phyloP scores from a whole-genome alignment of 2,888 invertebrate species.

The Gymnoscelis rufifasciata region DNA sequence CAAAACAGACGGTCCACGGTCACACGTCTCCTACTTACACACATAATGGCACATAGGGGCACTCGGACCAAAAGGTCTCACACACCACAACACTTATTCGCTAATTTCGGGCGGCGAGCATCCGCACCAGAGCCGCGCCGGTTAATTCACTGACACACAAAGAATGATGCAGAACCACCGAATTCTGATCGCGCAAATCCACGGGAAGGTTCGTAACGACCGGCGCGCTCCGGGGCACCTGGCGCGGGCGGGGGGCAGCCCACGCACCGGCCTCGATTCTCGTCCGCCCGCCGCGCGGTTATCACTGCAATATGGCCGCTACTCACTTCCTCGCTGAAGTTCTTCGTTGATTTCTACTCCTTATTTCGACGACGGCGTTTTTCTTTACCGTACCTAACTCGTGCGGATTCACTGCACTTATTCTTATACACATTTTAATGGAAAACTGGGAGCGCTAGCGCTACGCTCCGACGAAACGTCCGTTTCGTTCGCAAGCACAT shows the following conservation, averaged over 20 bases:
- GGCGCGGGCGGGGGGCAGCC: conserved; percentile 78
- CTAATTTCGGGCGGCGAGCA: conserved; percentile 43
- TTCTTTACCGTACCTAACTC: conserved; percentile 77
- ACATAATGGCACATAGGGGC: conserved; percentile 68
- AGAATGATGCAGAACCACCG: conserved; percentile 66
- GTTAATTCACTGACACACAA: conserved; percentile 69
- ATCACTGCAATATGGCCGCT: conserved; percentile 80
- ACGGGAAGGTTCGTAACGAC: conserved; percentile 77
- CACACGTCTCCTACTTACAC: conserved; percentile 66
- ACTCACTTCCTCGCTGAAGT: conserved; percentile 80
- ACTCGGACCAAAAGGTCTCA: conserved; percentile 68
- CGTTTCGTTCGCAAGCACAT: conserved; percentile 78
- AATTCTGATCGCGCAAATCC: conserved; percentile 79
- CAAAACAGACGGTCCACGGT: conserved; percentile 70
- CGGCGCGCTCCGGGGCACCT: conserved; percentile 81
- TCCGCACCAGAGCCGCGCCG: conserved; percentile 69
- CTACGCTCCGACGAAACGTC: conserved; percentile 80
- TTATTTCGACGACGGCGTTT: conserved; percentile 78
- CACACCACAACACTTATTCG: conserved; percentile 66
- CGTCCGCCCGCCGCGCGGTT: conserved; percentile 80
- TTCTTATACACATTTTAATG: conserved; percentile 80
- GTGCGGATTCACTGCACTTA: conserved; percentile 79
- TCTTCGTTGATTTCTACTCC: conserved; percentile 79
- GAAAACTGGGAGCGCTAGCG: conserved; percentile 79
- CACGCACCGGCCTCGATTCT: conserved; percentile 80